phyloP scores from a whole-genome alignment of 2,797 vertebrate species.

The Mormyrus proboscirostris region DNA sequence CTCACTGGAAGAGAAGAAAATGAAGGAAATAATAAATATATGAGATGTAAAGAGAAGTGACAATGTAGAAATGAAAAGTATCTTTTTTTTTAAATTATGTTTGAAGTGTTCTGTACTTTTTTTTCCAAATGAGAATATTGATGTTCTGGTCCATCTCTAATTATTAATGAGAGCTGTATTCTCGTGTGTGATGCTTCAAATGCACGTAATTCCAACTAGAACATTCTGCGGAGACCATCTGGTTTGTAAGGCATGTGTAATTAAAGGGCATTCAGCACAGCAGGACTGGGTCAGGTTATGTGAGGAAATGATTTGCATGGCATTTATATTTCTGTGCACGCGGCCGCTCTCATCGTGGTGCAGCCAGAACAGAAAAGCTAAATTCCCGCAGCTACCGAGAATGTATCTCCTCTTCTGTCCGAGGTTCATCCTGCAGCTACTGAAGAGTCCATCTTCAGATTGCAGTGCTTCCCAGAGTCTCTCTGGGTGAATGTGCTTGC shows the following conservation, averaged over 20 bases:
- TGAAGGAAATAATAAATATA: background rate
- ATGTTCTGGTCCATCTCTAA: background rate
- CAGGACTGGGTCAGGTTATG: background rate
- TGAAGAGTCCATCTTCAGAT: background rate
- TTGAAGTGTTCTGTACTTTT: background rate
- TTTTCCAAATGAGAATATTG: background rate
- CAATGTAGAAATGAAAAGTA: background rate
- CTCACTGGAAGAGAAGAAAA: background rate
- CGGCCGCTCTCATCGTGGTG: too few relatives aligned
- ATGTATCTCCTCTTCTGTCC: background rate
- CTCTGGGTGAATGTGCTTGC: background rate
- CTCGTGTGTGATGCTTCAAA: background rate
- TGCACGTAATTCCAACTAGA: background rate
- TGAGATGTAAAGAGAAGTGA: background rate
- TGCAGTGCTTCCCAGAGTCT: background rate
- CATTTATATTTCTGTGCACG: background rate
- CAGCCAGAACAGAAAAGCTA: background rate
- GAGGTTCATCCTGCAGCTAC: background rate
- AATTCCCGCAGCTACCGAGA: background rate
- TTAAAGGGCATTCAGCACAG: background rate
- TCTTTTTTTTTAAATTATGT: background rate
- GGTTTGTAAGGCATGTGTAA: background rate
- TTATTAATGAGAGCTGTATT: background rate
- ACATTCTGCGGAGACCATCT: conserved; percentile 3
- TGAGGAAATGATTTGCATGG: background rate